Conservation (phyloP, 2,888 invertebrate genomes). For the Coenonympha glycerion region DNA sequence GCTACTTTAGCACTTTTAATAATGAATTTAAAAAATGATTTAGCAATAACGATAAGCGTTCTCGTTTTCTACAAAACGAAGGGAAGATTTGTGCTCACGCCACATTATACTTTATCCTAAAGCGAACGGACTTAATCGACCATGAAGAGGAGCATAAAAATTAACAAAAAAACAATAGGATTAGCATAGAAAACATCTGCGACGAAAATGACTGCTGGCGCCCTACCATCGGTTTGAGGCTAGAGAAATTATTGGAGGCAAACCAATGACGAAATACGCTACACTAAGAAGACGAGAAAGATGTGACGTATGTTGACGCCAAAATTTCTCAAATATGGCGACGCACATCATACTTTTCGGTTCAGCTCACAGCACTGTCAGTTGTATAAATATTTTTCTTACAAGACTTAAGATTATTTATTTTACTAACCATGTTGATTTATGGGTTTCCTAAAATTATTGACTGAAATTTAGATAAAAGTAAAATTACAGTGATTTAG, state of each 20-base stretch:
- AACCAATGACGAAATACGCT: not conserved
- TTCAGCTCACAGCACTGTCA: no score
- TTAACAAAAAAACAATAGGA: slow-evolving; percentile 75
- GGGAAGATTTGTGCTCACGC: slow-evolving; percentile 44
- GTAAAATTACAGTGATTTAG: no score
- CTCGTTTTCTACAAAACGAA: slow-evolving; percentile 30
- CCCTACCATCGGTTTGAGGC: slow-evolving; percentile 36
- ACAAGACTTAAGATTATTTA: no score
- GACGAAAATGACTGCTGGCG: slow-evolving; percentile 50
- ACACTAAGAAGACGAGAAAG: no score
- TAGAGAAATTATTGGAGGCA: no score
- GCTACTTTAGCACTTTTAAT: not conserved
- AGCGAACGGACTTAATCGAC: slow-evolving; percentile 69
- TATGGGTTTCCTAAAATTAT: no score
- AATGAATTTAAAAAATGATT: not conserved
- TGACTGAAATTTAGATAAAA: no score
- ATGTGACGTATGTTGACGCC: no score
- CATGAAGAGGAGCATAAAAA: slow-evolving; percentile 71
- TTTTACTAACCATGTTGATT: no score
- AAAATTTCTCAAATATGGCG: no score
- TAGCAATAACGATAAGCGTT: slow-evolving; percentile 2
- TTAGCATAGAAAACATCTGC: slow-evolving; percentile 76
- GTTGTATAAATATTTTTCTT: no score
- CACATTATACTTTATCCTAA: slow-evolving; percentile 66
- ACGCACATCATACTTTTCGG: no score